These are phyloP conservation scores for Oncorhynchus tshawytscha DNA, from an alignment of 2,113 vertebrate species.

Conservation along the genomic window DNA sequence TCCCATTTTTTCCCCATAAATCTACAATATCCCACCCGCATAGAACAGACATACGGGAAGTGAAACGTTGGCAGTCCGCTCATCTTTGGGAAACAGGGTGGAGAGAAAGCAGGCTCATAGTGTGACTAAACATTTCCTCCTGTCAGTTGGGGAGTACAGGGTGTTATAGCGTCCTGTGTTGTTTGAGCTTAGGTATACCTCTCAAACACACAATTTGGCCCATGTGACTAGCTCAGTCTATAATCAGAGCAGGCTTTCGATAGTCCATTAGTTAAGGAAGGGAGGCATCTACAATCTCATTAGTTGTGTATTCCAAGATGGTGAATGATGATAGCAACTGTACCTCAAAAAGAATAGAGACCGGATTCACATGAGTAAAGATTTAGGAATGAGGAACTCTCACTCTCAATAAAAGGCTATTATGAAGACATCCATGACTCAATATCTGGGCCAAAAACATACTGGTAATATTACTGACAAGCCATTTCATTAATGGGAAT, in stretches of 20 bases:
- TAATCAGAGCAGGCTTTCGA: not conserved
- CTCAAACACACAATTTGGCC: too few relatives aligned
- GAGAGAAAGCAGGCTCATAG: not conserved
- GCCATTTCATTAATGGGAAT: constrained; percentile 22
- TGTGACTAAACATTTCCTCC: constrained; percentile 47
- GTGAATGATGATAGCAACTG: constrained; percentile 15
- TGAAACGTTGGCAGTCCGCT: constrained; percentile 5
- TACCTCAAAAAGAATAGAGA: not conserved
- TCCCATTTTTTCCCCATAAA: not conserved
- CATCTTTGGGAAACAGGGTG: constrained; percentile 35
- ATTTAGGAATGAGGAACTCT: constrained; percentile 1
- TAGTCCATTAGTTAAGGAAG: not conserved
- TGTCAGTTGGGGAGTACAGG: constrained; percentile 8
- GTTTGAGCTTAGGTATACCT: constrained; percentile 9
- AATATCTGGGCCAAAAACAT: constrained; percentile 21
- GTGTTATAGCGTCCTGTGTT: constrained; percentile 26
- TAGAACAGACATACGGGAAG: constrained; percentile 36
- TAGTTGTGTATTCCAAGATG: too few relatives aligned
- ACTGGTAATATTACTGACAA: not conserved
- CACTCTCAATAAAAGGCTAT: not conserved
- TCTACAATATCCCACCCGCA: constrained; percentile 38
- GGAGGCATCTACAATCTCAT: too few relatives aligned
- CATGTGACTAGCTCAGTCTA: too few relatives aligned
- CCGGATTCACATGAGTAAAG: constrained; percentile 3
- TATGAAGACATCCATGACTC: constrained; percentile 24